Evolutionary conservation across 2,888 invertebrate genomes (phyloP), one percentile per base, ranked within the genome.

Genomic region (Pegoplata infirma): DNA sequence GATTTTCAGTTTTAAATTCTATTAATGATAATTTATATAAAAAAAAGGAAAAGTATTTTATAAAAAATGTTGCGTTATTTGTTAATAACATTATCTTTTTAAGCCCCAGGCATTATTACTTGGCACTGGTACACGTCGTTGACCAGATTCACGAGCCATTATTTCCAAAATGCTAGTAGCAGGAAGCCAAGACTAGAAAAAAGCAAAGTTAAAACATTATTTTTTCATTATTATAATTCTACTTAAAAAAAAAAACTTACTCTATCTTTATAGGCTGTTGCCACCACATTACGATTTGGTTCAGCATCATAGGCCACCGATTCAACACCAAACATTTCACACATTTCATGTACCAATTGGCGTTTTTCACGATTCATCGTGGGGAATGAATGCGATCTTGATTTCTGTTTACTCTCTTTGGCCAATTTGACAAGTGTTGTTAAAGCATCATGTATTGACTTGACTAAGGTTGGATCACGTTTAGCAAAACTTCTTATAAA

Each of bases 221-320:
- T 32, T 10, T 44, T 21, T 23, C 16, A 12, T n/a, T n/a, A n/a
- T n/a, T n/a, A n/a, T n/a, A n/a, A n/a, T 6, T 16, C 1, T 36
- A 8, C n/a, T 16, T 10, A 12, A 5, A 58, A 58, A 55, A 17
- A n/a, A 8, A 47, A n/a, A 81, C 84, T 86, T 85, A 94, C 95
- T 91, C 93, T 94, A 83, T 94, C 95, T 88, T 91, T 94, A 73
- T 92, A 92, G 59, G 97, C 97, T 14, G 96, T 97, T 21, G 96
- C 96, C n/a, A 97, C 96, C 14, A 98, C 95, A 90, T 98, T 98
- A 80, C 98, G 92, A 88, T 98, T 97, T 0, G 98, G 98, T 87
- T 98, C 98, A 17, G 94, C 94, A 90, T 99, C 99, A 88, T 98
- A 98, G 19, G 98, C 97, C 75, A 96, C 95, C 81, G 97, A 96